Conservation (phyloP, 2,888 invertebrate genomes). For the Busseola fusca region DNA sequence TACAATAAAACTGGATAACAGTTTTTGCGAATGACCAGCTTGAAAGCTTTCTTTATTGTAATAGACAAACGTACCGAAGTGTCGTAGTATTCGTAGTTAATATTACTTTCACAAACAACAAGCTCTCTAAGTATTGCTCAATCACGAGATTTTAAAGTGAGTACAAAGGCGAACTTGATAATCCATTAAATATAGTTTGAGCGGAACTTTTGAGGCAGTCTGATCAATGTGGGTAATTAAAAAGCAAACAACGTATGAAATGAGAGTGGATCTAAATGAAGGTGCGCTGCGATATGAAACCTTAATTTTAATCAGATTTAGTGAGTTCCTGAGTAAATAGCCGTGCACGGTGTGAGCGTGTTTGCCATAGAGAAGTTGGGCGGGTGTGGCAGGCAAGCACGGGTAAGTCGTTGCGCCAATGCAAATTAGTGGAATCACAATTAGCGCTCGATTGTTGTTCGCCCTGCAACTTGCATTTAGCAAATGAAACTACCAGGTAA, state of each 20-base stretch:
- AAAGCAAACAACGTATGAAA: constrained; percentile 31
- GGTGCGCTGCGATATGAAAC: constrained; percentile 35
- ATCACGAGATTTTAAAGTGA: constrained; percentile 34
- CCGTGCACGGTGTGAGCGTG: constrained; percentile 36
- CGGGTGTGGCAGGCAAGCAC: constrained; percentile 65
- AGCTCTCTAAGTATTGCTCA: constrained; percentile 19
- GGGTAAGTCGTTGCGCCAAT: constrained; percentile 74
- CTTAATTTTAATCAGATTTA: constrained; percentile 51
- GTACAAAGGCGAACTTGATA: constrained; percentile 43
- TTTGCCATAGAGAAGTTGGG: constrained; percentile 63
- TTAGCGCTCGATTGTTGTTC: constrained; percentile 84
- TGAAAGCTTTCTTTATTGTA: not conserved
- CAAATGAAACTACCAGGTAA: constrained; percentile 81
- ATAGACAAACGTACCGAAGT: constrained; percentile 11
- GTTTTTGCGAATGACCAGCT: constrained; percentile 8
- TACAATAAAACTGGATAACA: constrained; percentile 18
- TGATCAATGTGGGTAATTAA: constrained; percentile 38
- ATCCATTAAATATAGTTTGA: constrained; percentile 45
- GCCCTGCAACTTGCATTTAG: constrained; percentile 79
- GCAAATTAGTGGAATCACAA: constrained; percentile 86
- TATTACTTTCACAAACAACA: constrained; percentile 26
- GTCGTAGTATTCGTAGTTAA: constrained; percentile 1
- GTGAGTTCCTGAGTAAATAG: constrained; percentile 32
- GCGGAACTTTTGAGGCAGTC: constrained; percentile 17
- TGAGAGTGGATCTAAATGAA: constrained; percentile 34